phyloP scores from a whole-genome alignment of 2,797 vertebrate genomes.

The Odontamblyopus rebecca region DNA sequence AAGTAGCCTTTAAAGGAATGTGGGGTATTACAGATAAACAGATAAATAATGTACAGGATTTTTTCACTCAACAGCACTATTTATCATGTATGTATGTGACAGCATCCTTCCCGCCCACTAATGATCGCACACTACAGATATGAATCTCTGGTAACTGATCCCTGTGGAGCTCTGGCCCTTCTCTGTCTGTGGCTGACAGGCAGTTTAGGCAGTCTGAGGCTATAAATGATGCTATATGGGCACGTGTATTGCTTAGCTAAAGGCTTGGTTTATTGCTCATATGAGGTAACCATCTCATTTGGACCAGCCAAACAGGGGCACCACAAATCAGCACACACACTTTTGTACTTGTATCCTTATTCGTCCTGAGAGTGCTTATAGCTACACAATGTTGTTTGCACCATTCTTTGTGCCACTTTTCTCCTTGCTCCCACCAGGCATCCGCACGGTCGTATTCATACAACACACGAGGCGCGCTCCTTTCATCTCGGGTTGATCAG shows the following conservation, averaged over 20 bases:
- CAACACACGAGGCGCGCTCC: conserved; percentile 30
- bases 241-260: conserved; percentile 22
- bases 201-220: conserved; percentile 44
- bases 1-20: conserved; percentile 41
- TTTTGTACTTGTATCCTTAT: conserved; percentile 13
- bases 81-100: conserved; percentile 52
- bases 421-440: conserved; percentile 12
- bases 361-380: conserved; percentile 20
- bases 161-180: conserved; percentile 44
- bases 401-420: conserved; percentile 11
- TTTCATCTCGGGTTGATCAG: conserved; percentile 59
- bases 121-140: conserved; percentile 55
- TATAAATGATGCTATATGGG: conserved; percentile 42
- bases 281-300: conserved; percentile 29
- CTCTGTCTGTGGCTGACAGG: conserved; percentile 44
- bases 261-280: conserved; percentile 28
- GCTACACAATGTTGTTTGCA: conserved; percentile 18
- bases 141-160: conserved; percentile 45
- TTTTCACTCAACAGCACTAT: conserved; percentile 52
- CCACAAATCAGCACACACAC: not conserved
- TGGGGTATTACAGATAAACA: conserved; percentile 46
- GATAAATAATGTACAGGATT: conserved; percentile 39
- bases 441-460: conserved; percentile 27
- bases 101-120: conserved; percentile 41
- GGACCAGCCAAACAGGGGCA: conserved; percentile 26